Conservation (phyloP, 30 jellyfish, hydroid and myxozoan species). For the Pseudorhiza aurosa region DNA sequence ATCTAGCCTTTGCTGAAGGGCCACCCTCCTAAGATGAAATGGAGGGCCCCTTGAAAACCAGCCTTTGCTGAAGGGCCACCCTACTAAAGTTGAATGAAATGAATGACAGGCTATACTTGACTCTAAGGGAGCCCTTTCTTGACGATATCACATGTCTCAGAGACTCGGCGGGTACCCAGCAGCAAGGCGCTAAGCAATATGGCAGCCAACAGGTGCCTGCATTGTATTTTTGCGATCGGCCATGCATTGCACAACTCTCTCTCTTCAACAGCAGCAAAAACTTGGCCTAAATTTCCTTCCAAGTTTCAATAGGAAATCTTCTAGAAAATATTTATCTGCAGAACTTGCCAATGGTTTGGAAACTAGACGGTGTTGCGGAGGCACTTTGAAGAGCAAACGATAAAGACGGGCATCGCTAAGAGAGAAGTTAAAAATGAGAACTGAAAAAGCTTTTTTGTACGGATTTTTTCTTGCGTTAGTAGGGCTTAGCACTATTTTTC, state of each 20-base stretch:
- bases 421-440: slow-evolving; percentile 12
- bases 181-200: slow-evolving; percentile 41
- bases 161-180: slow-evolving; percentile 28
- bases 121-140: too few relatives aligned
- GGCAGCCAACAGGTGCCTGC: slow-evolving; percentile 32
- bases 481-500: slow-evolving; percentile 22
- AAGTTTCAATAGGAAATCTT: background rate
- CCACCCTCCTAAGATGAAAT: too few relatives aligned
- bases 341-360: too few relatives aligned
- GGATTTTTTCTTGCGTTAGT: slow-evolving; percentile 39
- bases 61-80: too few relatives aligned
- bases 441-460: slow-evolving; percentile 28
- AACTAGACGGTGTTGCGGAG: too few relatives aligned
- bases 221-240: slow-evolving; percentile 52
- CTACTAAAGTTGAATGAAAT: too few relatives aligned
- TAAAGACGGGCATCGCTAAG: background rate
- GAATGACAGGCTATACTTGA: too few relatives aligned
- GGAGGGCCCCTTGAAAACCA: too few relatives aligned
- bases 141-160: background rate
- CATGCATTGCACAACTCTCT: slow-evolving; percentile 1
- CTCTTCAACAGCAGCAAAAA: background rate
- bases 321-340: too few relatives aligned
- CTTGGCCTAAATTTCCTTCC: background rate
- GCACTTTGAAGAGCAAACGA: too few relatives aligned
- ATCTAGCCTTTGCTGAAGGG: too few relatives aligned